phyloP scores from a whole-genome alignment of 2,888 invertebrate species.

The Masnerella sp. region DNA sequence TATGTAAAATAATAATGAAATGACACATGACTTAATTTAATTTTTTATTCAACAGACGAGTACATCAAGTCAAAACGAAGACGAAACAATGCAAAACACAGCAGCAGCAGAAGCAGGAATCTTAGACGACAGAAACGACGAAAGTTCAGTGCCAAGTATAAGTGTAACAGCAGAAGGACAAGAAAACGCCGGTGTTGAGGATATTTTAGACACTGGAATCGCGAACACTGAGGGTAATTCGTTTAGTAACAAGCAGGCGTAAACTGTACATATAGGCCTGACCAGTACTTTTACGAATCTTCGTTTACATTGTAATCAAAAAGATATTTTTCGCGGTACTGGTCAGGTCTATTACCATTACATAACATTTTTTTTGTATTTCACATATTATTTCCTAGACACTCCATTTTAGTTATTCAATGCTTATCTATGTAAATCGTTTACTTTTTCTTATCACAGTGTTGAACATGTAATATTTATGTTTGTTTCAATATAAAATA shows the following conservation, averaged over 20 bases:
- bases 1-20: not conserved
- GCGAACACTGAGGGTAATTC: slow-evolving; percentile 69
- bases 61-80: slow-evolving; percentile 69
- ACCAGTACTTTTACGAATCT: too few relatives aligned
- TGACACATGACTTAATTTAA: not conserved
- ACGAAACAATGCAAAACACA: slow-evolving; percentile 69
- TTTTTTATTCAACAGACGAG: slow-evolving; percentile 64
- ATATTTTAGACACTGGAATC: slow-evolving; percentile 69
- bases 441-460: too few relatives aligned
- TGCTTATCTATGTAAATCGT: too few relatives aligned
- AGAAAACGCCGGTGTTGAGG: slow-evolving; percentile 69
- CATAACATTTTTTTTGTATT: too few relatives aligned
- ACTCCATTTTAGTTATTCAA: too few relatives aligned
- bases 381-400: too few relatives aligned
- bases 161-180: slow-evolving; percentile 62
- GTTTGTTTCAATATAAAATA: too few relatives aligned
- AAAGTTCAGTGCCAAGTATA: slow-evolving; percentile 67
- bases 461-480: too few relatives aligned
- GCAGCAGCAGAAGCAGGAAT: slow-evolving; percentile 61
- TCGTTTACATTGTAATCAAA: too few relatives aligned
- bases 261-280: not conserved
- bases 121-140: slow-evolving; percentile 67
- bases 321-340: too few relatives aligned
- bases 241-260: not conserved
- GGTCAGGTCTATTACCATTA: too few relatives aligned